Evolutionary conservation across 2,888 invertebrate genomes (phyloP).

Genomic region (Ormyrus labotus): DNA sequence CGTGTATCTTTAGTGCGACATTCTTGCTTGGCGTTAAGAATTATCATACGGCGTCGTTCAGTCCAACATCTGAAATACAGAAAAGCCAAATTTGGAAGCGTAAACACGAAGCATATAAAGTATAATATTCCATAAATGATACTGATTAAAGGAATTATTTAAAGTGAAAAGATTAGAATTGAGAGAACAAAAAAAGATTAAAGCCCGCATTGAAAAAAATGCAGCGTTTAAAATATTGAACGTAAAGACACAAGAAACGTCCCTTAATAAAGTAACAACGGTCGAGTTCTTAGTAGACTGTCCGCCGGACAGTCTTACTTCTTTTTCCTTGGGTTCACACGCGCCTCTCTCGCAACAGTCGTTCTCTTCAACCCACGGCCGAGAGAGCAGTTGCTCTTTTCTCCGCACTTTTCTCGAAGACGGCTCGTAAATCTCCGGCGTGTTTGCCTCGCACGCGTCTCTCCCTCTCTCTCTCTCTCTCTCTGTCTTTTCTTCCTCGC

Average conservation of each 20-base stretch:
- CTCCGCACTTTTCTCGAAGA: constrained; percentile 41
- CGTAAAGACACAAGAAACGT: too few species aligned
- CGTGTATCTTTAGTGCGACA: constrained; percentile 13
- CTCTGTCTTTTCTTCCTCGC: neutral
- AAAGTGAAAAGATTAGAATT: too few species aligned
- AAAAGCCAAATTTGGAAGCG: too few species aligned
- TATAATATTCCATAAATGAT: too few species aligned
- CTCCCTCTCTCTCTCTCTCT: too few species aligned
- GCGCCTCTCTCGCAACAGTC: neutral
- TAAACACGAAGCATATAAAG: too few species aligned
- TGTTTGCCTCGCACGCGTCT: constrained; percentile 32
- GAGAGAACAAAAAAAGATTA: too few species aligned
- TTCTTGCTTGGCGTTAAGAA: neutral
- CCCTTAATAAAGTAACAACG: constrained; percentile 34
- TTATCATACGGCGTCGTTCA: too few species aligned
- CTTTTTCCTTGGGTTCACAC: constrained; percentile 36
- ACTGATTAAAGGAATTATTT: too few species aligned
- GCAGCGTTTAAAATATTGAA: too few species aligned
- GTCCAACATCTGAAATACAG: too few species aligned
- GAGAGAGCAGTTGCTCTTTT: constrained; percentile 35
- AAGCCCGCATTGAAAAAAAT: too few species aligned
- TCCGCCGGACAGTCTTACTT: neutral
- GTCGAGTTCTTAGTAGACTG: constrained; percentile 2
- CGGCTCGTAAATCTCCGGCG: constrained; percentile 48
- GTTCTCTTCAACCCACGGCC: constrained; percentile 6